These are phyloP conservation scores for Urocolius indicus DNA, from an alignment of 2,113 vertebrate species.

Conservation along the genomic window DNA sequence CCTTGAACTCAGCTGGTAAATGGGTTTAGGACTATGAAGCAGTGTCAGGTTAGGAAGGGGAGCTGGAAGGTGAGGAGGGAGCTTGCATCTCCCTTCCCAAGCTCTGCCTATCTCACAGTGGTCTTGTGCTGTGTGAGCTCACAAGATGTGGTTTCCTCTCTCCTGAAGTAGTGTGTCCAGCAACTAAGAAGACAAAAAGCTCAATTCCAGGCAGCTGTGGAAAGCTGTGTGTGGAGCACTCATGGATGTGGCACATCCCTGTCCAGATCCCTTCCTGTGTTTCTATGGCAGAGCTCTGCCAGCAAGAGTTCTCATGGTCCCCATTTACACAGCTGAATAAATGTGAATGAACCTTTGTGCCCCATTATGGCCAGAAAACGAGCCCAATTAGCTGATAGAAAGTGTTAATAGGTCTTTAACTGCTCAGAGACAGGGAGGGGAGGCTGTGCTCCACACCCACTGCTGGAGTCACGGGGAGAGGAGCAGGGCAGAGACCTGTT, in stretches of 20 bases:
- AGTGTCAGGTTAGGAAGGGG: neutral
- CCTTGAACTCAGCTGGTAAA: neutral
- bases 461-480: neutral
- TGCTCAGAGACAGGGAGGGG: neutral
- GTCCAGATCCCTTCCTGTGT: neutral
- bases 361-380: neutral
- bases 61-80: neutral
- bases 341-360: neutral
- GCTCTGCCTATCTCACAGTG: neutral
- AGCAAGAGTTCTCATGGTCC: accelerated
- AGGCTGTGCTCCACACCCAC: neutral
- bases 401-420: neutral
- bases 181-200: neutral
- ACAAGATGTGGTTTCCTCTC: neutral
- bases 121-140: neutral
- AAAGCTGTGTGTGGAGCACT: neutral
- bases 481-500: neutral
- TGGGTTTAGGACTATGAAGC: neutral
- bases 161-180: neutral
- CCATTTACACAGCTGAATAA: neutral
- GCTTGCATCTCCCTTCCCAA: neutral
- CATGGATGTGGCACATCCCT: accelerated
- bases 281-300: neutral
- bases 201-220: neutral
- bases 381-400: neutral